Evolutionary conservation across 2,888 invertebrate species (phyloP).

Genomic region (Deladenus siricidicola): DNA sequence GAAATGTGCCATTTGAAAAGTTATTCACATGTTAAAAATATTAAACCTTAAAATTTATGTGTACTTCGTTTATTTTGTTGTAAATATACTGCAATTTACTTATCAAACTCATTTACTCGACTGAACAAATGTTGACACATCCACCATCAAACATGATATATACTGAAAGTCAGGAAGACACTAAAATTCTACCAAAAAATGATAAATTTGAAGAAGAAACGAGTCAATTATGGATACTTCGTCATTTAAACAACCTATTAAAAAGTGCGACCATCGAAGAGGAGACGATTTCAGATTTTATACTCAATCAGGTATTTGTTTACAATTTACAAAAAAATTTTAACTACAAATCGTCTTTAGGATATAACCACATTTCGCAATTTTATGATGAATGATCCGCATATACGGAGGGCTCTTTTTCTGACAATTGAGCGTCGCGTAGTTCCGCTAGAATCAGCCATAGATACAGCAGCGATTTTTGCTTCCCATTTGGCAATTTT

Average conservation of each 20-base stretch:
- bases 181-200: too few species aligned
- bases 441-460: background rate
- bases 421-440: background rate
- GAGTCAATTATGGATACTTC: conserved; percentile 24
- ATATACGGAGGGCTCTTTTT: background rate
- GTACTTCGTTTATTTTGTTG: too few species aligned
- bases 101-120: too few species aligned
- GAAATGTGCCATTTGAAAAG: too few species aligned
- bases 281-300: conserved; percentile 19
- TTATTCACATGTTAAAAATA: too few species aligned
- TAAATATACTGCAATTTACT: too few species aligned
- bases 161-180: too few species aligned
- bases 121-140: too few species aligned
- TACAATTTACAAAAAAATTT: too few species aligned
- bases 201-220: conserved; percentile 21
- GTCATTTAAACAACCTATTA: conserved; percentile 17
- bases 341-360: conserved; percentile 14
- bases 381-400: conserved; percentile 18
- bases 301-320: conserved; percentile 25
- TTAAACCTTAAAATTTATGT: too few species aligned
- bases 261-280: conserved; percentile 17
- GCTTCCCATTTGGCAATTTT: background rate
- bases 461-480: background rate
- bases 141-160: too few species aligned
- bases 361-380: conserved; percentile 25